phyloP scores from a whole-genome alignment of 2,888 invertebrate genomes.

The Onchidella celtica region DNA sequence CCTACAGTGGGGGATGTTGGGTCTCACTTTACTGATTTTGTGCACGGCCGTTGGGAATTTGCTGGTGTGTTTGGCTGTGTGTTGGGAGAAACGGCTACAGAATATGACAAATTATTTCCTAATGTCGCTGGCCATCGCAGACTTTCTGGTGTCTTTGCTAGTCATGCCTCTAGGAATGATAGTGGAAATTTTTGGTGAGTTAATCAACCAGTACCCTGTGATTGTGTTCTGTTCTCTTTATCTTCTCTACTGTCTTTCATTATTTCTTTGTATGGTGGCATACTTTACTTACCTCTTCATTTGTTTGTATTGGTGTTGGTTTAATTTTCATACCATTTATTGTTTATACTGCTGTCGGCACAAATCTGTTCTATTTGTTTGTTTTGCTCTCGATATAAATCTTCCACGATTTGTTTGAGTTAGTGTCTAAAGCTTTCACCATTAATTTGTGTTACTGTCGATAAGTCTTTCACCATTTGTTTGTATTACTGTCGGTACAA shows the following conservation, averaged over 20 bases:
- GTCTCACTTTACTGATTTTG: slow-evolving; percentile 90
- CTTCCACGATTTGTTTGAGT: not conserved
- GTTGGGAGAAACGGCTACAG: slow-evolving; percentile 92
- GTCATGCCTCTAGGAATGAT: slow-evolving; percentile 98
- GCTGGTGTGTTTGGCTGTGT: slow-evolving; percentile 95
- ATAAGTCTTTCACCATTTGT: too few relatives aligned
- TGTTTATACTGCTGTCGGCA: not conserved
- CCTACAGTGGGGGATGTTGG: slow-evolving; percentile 72
- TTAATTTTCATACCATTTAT: too few relatives aligned
- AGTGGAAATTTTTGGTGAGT: slow-evolving; percentile 75
- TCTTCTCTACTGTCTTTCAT: not conserved
- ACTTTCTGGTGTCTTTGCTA: slow-evolving; percentile 94
- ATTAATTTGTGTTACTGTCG: not conserved
- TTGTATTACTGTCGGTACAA: too few relatives aligned
- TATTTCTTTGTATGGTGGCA: not conserved
- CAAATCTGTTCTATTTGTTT: not conserved
- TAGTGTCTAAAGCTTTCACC: not conserved
- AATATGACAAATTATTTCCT: slow-evolving; percentile 98
- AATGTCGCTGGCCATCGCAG: slow-evolving; percentile 95
- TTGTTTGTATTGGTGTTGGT: too few relatives aligned
- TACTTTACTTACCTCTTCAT: too few relatives aligned
- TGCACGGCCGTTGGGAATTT: slow-evolving; percentile 95
- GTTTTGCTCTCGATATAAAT: not conserved
- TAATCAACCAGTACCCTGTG: too few relatives aligned
- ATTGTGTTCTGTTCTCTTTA: not conserved